Base-by-base conservation (phyloP, 2,113 vertebrate genomes). In the Pampusana beccarii region DNA sequence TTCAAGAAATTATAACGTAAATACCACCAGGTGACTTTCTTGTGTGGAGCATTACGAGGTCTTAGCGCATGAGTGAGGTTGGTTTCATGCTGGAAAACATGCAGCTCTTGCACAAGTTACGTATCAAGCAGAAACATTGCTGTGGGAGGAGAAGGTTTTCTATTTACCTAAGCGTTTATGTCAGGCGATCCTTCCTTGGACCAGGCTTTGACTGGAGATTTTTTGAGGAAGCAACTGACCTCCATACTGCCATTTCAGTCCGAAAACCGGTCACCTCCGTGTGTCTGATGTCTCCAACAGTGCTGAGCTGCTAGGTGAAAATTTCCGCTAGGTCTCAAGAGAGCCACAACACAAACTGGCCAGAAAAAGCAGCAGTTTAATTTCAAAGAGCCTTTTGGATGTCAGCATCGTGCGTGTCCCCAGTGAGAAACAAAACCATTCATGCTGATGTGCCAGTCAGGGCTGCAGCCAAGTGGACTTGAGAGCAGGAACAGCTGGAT, bases 401-500 rank as follows among this genome's bases (percentile, higher is more conserved):
- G 62, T 44, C 53, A 36, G 28, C 1, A 0, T 46, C 12, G 5
- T 65, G 26, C 51, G 3, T 5, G 29, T 65, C 62, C 72, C 64
- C 33, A 5, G 46, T 25, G 67, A 83, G 71, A 80, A 25, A 83
- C 34, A 88, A 93, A 91, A 42, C 46, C 56, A 26, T 77, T 72
- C 42, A 29, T 3, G 5, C 33, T 61, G 44, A 42, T 70, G 46
- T 66, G 88, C 92, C 93, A 24, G 70, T 38, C 44, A 36, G 78
- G 33, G 73, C 66, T 73, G 87, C 65, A 65, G 70, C 73, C 87
- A 50, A 61, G 50, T 29, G 46, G 62, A 34, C 50, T 28, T 38
- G n/a, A 62, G 81, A 89, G 42, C 54, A 36, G 66, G 46, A 94
- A 61, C 92, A 94, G 74, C 71, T 95, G 93, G 84, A 90, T 94